Evolutionary conservation across 2,888 invertebrate genomes (phyloP), one percentile per base, ranked within the genome.

Genomic region (Dastarcus helophoroides): DNA sequence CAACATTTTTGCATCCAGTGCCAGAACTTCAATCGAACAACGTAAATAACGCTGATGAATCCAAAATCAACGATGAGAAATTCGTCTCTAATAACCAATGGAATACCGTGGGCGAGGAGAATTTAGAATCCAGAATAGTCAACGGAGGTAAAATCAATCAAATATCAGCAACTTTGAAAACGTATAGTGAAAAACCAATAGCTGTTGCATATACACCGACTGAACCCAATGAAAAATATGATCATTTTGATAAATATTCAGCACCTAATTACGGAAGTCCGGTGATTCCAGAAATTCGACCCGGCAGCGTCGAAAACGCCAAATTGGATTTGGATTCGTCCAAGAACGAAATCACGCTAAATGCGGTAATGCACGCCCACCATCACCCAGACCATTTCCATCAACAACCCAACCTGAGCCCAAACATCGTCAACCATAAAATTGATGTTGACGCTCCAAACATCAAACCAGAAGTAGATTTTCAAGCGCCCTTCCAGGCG

Each of bases 401-500:
- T 26, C 36, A 38, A 33, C 37, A 39, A 25, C 31, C 19, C n/a
- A 39, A 24, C 24, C 37, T 13, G 38, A 44, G 9, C 31, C 19
- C 19, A 19, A 19, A 19, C 19, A 31, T 22, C 11, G 31, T 43
- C 22, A 31, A 31, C 16, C 35, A 40, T 12, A 36, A 36, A 17
- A 35, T 22, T 21, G 38, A 36, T 23, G 31, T 38, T 2, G 43
- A 44, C 22, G 38, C 33, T 9, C 38, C 41, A 6, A 41, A 43
- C 8, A 39, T 63, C 3, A 57, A 60, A 2, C 62, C 65, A 3
- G 60, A 65, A 3, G 60, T 64, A 37, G 72, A 71, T 38, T 77
- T 78, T 42, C 72, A 76, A 65, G 76, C 77, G 1, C 77, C 77
- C 0, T 78, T 78, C 44, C 71, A 75, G 25, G 77, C 79, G 0